phyloP scores from a whole-genome alignment of 1,140 invertebrate species.

The Drosophila truncata region DNA sequence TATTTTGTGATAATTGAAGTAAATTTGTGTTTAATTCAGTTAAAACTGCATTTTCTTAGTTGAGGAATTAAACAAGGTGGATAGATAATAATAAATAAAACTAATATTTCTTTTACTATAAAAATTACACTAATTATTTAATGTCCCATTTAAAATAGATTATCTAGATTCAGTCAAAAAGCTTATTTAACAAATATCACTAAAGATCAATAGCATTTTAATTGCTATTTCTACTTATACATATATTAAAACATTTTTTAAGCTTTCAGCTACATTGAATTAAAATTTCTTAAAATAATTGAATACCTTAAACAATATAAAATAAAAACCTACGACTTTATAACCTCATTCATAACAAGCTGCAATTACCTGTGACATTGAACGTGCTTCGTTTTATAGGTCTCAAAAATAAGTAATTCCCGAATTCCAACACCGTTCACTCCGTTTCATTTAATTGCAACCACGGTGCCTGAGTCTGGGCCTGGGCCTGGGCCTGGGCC shows the following conservation, averaged over 20 bases:
- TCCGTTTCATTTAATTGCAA: neutral
- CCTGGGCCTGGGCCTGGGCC: slow-evolving; percentile 33
- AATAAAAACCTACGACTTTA: neutral
- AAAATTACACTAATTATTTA: too few species aligned
- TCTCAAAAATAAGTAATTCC: slow-evolving; percentile 5
- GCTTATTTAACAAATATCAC: neutral
- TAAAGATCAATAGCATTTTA: neutral
- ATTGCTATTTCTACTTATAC: neutral
- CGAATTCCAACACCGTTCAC: neutral
- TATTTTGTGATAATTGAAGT: too few species aligned
- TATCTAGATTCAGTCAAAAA: neutral
- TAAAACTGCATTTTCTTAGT: too few species aligned
- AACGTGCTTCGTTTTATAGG: neutral
- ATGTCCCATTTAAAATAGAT: neutral
- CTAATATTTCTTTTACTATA: too few species aligned
- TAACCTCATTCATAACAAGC: too few species aligned
- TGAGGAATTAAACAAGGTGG: too few species aligned
- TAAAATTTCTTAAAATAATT: neutral
- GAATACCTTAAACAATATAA: neutral
- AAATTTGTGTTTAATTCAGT: too few species aligned
- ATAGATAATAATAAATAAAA: too few species aligned
- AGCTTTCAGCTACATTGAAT: neutral
- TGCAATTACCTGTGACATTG: slow-evolving; percentile 2
- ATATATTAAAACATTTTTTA: too few species aligned
- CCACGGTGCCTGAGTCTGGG: slow-evolving; percentile 41